Conservation (phyloP, 2,797 vertebrate species). For the Echiichthys vipera region DNA sequence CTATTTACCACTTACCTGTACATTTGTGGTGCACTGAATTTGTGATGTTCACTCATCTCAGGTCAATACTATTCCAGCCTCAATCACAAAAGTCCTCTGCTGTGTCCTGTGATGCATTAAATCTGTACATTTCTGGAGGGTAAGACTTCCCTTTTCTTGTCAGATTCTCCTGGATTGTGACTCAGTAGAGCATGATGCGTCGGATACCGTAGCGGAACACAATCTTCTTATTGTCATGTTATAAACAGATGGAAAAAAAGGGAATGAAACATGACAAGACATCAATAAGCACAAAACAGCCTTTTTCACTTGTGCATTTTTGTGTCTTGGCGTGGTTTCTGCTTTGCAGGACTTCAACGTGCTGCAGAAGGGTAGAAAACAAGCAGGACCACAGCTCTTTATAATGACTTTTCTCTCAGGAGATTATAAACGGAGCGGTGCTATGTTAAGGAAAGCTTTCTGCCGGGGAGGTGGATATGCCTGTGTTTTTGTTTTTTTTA, state of each 20-base stretch:
- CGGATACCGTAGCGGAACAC: slow-evolving; percentile 33
- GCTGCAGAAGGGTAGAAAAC: slow-evolving; percentile 50
- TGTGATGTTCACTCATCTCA: background rate
- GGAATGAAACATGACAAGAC: slow-evolving; percentile 57
- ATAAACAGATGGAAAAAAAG: slow-evolving; percentile 46
- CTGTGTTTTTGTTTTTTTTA: slow-evolving; percentile 36
- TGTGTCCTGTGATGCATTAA: slow-evolving; percentile 33
- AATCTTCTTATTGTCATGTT: slow-evolving; percentile 49
- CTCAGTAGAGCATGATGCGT: slow-evolving; percentile 37
- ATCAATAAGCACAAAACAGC: slow-evolving; percentile 55
- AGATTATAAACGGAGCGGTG: slow-evolving; percentile 52
- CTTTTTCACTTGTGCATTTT: slow-evolving; percentile 47
- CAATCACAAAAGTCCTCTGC: background rate
- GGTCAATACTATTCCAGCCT: background rate
- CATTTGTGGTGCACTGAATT: background rate
- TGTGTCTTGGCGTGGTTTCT: slow-evolving; percentile 32
- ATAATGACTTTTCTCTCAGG: slow-evolving; percentile 59
- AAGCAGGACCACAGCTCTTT: slow-evolving; percentile 21
- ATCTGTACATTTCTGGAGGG: slow-evolving; percentile 51
- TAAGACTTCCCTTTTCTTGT: slow-evolving; percentile 34
- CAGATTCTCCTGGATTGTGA: slow-evolving; percentile 41
- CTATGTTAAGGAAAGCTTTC: slow-evolving; percentile 51
- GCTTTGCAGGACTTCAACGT: slow-evolving; percentile 52
- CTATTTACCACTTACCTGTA: background rate
- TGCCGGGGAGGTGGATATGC: slow-evolving; percentile 42